phyloP scores from a whole-genome alignment of 2,113 vertebrate genomes.

The Rhea pennata region DNA sequence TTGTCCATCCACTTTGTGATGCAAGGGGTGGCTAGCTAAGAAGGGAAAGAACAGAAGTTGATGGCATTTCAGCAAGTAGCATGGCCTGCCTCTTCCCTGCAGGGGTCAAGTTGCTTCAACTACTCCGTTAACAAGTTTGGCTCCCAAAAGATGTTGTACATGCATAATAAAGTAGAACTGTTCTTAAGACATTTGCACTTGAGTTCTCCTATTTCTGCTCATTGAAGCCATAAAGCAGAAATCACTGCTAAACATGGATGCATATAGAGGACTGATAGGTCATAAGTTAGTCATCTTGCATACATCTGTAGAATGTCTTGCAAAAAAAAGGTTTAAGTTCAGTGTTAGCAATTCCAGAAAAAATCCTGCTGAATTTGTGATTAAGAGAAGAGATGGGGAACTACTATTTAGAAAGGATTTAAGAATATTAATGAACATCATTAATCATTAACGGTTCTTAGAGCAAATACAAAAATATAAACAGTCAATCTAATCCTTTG shows the following conservation, averaged over 20 bases:
- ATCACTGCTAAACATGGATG: neutral
- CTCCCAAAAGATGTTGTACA: neutral
- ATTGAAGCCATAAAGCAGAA: neutral
- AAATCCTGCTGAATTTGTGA: neutral
- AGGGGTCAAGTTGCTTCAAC: neutral
- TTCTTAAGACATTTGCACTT: neutral
- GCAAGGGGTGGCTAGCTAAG: neutral
- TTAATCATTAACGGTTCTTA: neutral
- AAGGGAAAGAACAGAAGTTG: neutral
- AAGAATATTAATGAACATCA: neutral
- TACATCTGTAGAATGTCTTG: neutral
- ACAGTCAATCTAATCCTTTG: neutral
- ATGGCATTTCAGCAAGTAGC: neutral
- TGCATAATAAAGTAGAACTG: neutral
- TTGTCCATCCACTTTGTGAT: neutral
- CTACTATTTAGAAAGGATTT: neutral
- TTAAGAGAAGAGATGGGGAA: neutral
- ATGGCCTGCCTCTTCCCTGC: neutral
- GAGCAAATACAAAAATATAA: neutral
- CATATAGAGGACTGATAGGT: neutral
- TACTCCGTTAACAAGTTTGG: slow-evolving; percentile 7
- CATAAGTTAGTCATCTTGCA: neutral
- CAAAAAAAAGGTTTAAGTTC: neutral
- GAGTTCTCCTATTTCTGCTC: neutral
- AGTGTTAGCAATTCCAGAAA: neutral